These are phyloP conservation scores for Xerus rutilus DNA, from an alignment of 2,797 vertebrate genomes.

Conservation along the genomic window DNA sequence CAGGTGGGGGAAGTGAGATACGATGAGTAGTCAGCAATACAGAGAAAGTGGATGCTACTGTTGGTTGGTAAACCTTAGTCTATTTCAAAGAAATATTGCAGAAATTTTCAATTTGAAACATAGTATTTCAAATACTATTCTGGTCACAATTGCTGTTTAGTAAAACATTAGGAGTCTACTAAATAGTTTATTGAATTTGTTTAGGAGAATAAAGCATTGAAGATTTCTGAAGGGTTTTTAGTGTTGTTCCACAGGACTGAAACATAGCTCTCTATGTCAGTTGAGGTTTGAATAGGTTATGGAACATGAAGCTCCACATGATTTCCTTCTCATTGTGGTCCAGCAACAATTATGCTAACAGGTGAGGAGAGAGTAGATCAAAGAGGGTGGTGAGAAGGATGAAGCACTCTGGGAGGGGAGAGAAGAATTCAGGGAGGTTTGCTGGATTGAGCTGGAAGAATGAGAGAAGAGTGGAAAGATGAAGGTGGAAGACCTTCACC, in stretches of 20 bases:
- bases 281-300: neutral
- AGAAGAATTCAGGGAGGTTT: neutral
- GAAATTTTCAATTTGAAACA: neutral
- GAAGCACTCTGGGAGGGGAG: neutral
- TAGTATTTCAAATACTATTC: neutral
- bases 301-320: neutral
- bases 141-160: neutral
- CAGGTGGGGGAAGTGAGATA: neutral
- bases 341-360: neutral
- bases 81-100: neutral
- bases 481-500: neutral
- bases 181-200: neutral
- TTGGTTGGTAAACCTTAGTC: neutral
- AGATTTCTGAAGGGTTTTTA: neutral
- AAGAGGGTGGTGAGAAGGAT: no score
- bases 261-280: neutral
- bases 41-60: neutral
- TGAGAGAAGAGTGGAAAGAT: neutral
- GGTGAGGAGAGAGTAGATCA: no score
- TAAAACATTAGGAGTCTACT: neutral
- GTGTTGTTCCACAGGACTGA: neutral
- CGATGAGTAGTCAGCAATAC: neutral
- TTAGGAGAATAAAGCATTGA: neutral
- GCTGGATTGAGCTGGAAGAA: neutral
- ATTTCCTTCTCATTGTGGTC: neutral